Conservation (phyloP, 92 coral and sea anemone genomes). For the Montipora capitata region DNA sequence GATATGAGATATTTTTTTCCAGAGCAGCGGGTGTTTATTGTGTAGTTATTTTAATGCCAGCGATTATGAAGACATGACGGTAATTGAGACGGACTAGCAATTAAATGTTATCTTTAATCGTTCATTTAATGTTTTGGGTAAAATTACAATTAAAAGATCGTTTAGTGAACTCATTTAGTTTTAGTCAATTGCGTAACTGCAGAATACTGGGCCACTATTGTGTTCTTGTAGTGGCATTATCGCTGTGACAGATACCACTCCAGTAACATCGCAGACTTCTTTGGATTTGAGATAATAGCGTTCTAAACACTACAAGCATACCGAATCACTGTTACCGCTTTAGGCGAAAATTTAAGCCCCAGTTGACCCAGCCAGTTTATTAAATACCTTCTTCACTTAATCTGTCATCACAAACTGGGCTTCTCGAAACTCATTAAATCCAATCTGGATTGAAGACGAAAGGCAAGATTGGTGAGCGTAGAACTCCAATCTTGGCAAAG, state of each 20-base stretch:
- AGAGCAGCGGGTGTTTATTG: slow-evolving; percentile 29
- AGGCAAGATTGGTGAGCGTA: no score
- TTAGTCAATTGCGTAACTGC: neutral
- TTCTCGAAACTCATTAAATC: no score
- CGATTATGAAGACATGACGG: slow-evolving; percentile 13
- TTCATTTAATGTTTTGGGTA: neutral
- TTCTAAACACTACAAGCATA: no score
- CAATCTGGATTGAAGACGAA: neutral
- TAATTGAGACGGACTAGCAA: slow-evolving; percentile 14
- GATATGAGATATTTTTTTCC: neutral
- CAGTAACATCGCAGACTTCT: neutral
- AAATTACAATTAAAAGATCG: neutral
- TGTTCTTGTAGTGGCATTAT: neutral
- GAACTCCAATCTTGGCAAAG: no score
- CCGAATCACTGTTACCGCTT: no score
- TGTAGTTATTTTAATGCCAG: slow-evolving; percentile 11
- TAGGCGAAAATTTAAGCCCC: neutral
- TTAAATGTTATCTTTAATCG: slow-evolving; percentile 14
- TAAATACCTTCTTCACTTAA: neutral
- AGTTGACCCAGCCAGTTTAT: neutral
- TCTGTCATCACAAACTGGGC: neutral
- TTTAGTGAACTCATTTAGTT: neutral
- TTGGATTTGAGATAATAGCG: neutral
- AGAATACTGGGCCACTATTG: no score
- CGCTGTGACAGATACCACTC: no score